Evolutionary conservation across 2,888 invertebrate genomes (phyloP).

Genomic region (Lithophane socia): DNA sequence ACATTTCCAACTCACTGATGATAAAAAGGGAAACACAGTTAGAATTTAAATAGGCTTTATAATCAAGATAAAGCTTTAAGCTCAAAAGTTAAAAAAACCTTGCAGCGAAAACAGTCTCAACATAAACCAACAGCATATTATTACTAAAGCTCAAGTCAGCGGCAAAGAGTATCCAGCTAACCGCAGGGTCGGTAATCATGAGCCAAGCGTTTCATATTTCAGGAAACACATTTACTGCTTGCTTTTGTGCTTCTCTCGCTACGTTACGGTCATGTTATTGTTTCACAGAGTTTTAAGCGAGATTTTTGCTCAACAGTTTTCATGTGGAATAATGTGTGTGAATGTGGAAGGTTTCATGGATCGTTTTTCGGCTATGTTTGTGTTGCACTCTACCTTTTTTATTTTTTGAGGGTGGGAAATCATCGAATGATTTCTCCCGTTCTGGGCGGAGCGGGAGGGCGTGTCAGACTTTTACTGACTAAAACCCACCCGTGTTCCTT

Average conservation of each 20-base stretch:
- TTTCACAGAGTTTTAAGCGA: slow-evolving; percentile 30
- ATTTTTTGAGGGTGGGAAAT: too few species aligned
- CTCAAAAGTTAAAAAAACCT: neutral
- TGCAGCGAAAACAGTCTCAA: slow-evolving; percentile 8
- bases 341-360: neutral
- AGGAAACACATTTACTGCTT: slow-evolving; percentile 68
- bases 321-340: slow-evolving; percentile 10
- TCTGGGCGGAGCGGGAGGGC: too few species aligned
- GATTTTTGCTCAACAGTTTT: slow-evolving; percentile 28
- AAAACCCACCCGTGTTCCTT: too few species aligned
- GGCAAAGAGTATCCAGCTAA: slow-evolving; percentile 39
- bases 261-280: slow-evolving; percentile 47
- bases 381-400: neutral
- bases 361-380: neutral
- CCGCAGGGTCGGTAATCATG: slow-evolving; percentile 66
- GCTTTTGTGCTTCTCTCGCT: slow-evolving; percentile 59
- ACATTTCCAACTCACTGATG: neutral
- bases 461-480: too few species aligned
- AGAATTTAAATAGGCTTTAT: neutral
- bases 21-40: neutral
- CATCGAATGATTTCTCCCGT: too few species aligned
- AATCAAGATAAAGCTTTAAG: neutral
- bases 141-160: slow-evolving; percentile 14
- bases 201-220: slow-evolving; percentile 71
- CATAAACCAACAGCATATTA: neutral